phyloP scores from a whole-genome alignment of 2,888 invertebrate genomes.

The Macaria notata region DNA sequence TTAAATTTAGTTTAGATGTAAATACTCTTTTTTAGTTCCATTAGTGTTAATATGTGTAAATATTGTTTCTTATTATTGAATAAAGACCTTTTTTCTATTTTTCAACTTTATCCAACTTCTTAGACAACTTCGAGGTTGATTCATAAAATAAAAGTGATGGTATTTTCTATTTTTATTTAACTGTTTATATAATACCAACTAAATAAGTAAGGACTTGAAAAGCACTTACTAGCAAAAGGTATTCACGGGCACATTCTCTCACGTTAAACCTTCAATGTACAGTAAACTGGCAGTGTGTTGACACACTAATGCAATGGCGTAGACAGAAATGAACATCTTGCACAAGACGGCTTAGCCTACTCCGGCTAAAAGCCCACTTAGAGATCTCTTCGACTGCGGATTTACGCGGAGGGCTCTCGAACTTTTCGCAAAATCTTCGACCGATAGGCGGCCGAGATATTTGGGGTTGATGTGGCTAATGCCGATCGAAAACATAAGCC shows the following conservation, averaged over 20 bases:
- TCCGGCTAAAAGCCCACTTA: constrained; percentile 81
- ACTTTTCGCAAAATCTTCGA: constrained; percentile 65
- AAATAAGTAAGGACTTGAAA: no score
- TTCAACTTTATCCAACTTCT: no score
- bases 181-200: no score
- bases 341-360: constrained; percentile 76
- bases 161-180: no score
- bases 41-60: no score
- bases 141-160: no score
- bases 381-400: constrained; percentile 74
- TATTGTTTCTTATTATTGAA: no score
- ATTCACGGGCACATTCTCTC: constrained; percentile 12
- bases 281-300: constrained; percentile 32
- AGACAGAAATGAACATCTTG: constrained; percentile 74
- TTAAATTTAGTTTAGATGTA: no score
- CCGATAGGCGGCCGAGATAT: constrained; percentile 61
- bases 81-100: no score
- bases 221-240: neutral
- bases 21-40: no score
- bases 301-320: constrained; percentile 52
- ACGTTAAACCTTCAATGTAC: constrained; percentile 26
- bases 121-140: no score
- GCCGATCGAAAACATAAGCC: constrained; percentile 37
- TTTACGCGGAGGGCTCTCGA: constrained; percentile 70
- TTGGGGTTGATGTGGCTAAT: constrained; percentile 46